Base-by-base conservation (phyloP, 2,888 invertebrate genomes). In the Perizoma flavofasciatum region DNA sequence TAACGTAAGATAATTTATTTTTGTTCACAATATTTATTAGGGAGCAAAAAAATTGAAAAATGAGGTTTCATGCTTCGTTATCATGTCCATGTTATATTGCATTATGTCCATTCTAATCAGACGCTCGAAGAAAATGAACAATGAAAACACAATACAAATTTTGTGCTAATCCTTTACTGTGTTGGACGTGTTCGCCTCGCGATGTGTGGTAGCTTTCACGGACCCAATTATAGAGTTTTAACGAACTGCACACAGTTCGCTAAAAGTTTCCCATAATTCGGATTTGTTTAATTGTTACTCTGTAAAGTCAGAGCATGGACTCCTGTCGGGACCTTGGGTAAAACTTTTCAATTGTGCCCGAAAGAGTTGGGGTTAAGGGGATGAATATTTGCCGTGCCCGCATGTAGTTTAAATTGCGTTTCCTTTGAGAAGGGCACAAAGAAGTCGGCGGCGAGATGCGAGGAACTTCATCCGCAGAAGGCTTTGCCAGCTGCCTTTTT, bases 401-500 rank as follows among this genome's bases (percentile, higher is more conserved):
- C 83, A 86, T 86, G 83, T 85, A 85, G 83, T 86, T 86, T 84
- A 85, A 87, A 87, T 87, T 85, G 78, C 82, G 83, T 85, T 86
- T 81, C 83, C 86, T 86, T 86, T 85, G 85, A 86, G 79, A 74
- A 73, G 69, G 62, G 74, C 70, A 85, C 82, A 85, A 85, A 85
- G 84, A 82, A 74, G 79, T 65, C 58, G 74, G 70, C 65, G 71
- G 72, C 66, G 66, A 67, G 74, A 81, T 79, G 77, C 71, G 78
- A 74, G 68, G 74, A 85, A 86, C 82, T 86, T 81, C 77, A 77
- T 69, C 78, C 74, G 67, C 62, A 71, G 69, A 75, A 76, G 74
- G 75, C 74, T 77, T 75, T 75, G 75, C 75, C 72, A 69, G 75
- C 76, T 75, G 72, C 81, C 81, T 85, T 85, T 83, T 78, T 79